These are phyloP conservation scores for Speoplatyrhinus poulsoni DNA, from an alignment of 2,113 vertebrate species.

Conservation along the genomic window DNA sequence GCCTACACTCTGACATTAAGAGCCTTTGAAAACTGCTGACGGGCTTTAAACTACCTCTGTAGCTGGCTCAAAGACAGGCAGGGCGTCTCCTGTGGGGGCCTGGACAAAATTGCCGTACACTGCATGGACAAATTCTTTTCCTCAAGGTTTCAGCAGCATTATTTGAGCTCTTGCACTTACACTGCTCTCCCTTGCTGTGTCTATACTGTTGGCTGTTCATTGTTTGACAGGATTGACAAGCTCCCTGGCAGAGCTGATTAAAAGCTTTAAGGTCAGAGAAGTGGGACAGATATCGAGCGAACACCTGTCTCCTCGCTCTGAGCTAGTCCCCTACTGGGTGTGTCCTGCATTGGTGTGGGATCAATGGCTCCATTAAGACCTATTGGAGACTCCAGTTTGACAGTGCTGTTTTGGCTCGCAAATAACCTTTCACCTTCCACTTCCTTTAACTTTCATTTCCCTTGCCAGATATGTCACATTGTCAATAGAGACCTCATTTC, in stretches of 20 bases:
- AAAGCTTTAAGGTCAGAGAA: conserved; percentile 78
- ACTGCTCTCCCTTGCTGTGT: conserved; percentile 46
- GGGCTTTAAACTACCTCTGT: conserved; percentile 15
- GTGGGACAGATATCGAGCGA: conserved; percentile 75
- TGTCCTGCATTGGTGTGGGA: conserved; percentile 60
- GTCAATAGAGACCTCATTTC: too few species aligned
- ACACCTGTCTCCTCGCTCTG: conserved; percentile 70
- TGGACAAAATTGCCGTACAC: conserved; percentile 22
- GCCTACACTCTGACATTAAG: conserved; percentile 43
- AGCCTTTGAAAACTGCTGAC: conserved; percentile 48
- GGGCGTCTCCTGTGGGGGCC: conserved; percentile 32
- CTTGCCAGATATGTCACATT: background rate
- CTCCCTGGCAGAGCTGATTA: conserved; percentile 78
- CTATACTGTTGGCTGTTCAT: conserved; percentile 49
- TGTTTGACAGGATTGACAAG: conserved; percentile 77
- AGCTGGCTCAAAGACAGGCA: conserved; percentile 5
- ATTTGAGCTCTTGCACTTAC: conserved; percentile 39
- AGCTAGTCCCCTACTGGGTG: conserved; percentile 59
- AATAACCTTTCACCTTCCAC: conserved; percentile 41
- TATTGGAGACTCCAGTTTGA: conserved; percentile 29
- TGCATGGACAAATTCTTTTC: conserved; percentile 14
- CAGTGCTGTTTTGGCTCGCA: conserved; percentile 51
- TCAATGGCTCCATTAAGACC: conserved; percentile 73
- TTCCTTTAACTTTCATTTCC: conserved; percentile 15
- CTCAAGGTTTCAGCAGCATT: conserved; percentile 41